These are phyloP conservation scores for Luperina testacea DNA, from an alignment of 2,888 invertebrate genomes.

Conservation along the genomic window DNA sequence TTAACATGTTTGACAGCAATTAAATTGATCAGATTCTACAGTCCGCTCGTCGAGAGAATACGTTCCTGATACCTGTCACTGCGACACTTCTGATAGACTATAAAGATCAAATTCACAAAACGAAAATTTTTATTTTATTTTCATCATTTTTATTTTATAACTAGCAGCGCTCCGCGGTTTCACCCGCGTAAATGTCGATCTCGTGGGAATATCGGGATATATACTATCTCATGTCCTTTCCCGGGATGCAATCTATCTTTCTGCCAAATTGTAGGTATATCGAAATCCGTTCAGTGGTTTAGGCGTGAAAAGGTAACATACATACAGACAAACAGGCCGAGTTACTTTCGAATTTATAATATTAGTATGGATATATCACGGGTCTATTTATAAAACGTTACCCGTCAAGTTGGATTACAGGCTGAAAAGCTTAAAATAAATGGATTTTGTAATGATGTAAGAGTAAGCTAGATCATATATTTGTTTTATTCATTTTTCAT, in stretches of 20 bases:
- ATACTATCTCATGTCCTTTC: too few relatives aligned
- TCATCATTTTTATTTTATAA: too few relatives aligned
- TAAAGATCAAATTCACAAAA: not conserved
- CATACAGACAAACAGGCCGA: too few relatives aligned
- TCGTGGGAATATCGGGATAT: too few relatives aligned
- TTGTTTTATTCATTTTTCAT: slow-evolving; percentile 22
- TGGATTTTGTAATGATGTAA: slow-evolving; percentile 18
- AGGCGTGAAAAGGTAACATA: too few relatives aligned
- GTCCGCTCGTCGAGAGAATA: not conserved
- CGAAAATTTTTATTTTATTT: too few relatives aligned
- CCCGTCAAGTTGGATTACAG: slow-evolving; percentile 20
- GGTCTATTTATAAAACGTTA: slow-evolving; percentile 15
- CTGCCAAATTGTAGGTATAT: too few relatives aligned
- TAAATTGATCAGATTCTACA: not conserved
- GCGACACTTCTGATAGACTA: not conserved
- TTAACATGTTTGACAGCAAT: not conserved
- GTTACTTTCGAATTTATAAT: too few relatives aligned
- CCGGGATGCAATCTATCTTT: too few relatives aligned
- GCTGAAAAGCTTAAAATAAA: slow-evolving; percentile 24
- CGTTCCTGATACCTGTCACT: not conserved
- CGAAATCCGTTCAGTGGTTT: too few relatives aligned
- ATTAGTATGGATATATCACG: not conserved
- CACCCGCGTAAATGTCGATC: too few relatives aligned
- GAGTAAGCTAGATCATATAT: not conserved
- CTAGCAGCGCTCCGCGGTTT: too few relatives aligned